phyloP scores from a whole-genome alignment of 2,113 vertebrate species.

The Oncorhynchus nerka region DNA sequence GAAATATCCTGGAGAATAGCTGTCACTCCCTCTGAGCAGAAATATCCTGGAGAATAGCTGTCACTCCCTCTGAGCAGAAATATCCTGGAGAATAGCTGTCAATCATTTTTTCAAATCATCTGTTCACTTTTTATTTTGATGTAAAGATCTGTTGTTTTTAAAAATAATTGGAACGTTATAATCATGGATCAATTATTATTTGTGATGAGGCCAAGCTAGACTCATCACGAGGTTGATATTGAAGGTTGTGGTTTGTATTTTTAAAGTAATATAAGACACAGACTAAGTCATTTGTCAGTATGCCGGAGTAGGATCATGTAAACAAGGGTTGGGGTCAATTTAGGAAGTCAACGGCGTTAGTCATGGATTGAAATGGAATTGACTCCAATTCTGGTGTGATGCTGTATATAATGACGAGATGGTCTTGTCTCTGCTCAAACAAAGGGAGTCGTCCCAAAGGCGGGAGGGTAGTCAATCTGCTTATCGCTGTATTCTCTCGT shows the following conservation, averaged over 20 bases:
- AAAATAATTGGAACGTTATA: conserved; percentile 24
- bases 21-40: conserved; percentile 3
- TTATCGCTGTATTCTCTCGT: too few species aligned
- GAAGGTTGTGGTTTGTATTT: too few species aligned
- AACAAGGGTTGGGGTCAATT: too few species aligned
- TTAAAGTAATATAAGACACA: too few species aligned
- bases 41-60: conserved; percentile 4
- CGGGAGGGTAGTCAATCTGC: too few species aligned
- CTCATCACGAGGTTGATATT: conserved; percentile 45
- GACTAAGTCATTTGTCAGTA: too few species aligned
- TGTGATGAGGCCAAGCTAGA: conserved; percentile 45
- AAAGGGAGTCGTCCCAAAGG: too few species aligned
- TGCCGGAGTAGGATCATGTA: too few species aligned
- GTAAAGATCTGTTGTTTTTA: conserved; percentile 24
- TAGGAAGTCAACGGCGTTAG: too few species aligned
- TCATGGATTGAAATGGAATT: too few species aligned
- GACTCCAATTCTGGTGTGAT: not conserved
- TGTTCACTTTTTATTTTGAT: conserved; percentile 32
- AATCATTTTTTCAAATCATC: not conserved
- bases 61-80: conserved; percentile 6
- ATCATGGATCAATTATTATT: conserved; percentile 21
- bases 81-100: conserved; percentile 29
- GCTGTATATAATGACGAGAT: too few species aligned
- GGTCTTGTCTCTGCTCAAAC: too few species aligned
- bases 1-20: conserved; percentile 8